Percentiles rank a stretch among this genome's conserved stretches.
Evolutionary conservation across 2,113 vertebrate species (phyloP).

Genomic region (Eptesicus fuscus): DNA sequence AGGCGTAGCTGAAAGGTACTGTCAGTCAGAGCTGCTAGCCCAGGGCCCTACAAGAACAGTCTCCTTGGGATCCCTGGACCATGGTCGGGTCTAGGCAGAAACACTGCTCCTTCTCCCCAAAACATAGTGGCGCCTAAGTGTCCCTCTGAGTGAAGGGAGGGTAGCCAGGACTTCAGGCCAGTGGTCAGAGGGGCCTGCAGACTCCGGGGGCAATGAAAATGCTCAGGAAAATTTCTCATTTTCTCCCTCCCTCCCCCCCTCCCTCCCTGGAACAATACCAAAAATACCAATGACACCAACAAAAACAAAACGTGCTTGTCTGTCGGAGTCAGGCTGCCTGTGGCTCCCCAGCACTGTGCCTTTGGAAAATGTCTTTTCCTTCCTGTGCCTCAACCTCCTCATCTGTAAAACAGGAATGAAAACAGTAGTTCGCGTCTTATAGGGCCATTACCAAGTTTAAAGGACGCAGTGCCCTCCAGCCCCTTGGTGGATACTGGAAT

Average conservation of each 20-base stretch:
- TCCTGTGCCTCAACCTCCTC: not conserved
- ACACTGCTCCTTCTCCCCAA: not conserved
- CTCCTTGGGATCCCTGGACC: not conserved
- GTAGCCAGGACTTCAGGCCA: not conserved
- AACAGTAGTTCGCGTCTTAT: not conserved
- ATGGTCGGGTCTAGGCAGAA: not conserved
- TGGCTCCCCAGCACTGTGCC: not conserved
- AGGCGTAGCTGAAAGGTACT: conserved; percentile 54
- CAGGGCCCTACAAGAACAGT: conserved; percentile 28
- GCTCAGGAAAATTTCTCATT: not conserved
- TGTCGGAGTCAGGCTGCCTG: not conserved
- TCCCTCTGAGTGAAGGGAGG: not conserved
- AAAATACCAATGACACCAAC: not conserved
- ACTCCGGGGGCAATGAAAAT: not conserved
- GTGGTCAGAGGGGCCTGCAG: not conserved
- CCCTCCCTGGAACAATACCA: not conserved
- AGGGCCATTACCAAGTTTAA: not conserved
- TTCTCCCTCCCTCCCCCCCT: not conserved
- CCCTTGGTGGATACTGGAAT: not conserved
- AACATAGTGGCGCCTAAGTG: not conserved
- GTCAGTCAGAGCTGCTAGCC: conserved; percentile 54
- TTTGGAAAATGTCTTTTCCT: not conserved
- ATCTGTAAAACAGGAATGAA: not conserved
- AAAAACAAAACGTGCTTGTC: not conserved
- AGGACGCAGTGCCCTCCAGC: not conserved